Conservation (phyloP, 2,888 invertebrate genomes). For the Epinotia ramella region DNA sequence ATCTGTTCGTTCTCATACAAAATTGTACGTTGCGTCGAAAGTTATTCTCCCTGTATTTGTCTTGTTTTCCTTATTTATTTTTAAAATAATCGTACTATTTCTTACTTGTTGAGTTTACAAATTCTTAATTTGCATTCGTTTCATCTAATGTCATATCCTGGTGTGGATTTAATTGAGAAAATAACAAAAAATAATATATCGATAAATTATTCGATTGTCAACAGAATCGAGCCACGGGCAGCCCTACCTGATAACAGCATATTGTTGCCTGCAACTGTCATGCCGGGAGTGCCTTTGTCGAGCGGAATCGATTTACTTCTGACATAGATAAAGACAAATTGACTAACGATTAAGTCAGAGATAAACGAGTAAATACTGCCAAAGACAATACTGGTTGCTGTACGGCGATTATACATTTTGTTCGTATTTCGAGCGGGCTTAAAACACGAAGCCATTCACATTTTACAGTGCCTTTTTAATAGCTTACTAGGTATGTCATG, state of each 20-base stretch:
- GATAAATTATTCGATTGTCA: slow-evolving; percentile 8
- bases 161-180: not conserved
- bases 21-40: no score
- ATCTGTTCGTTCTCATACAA: no score
- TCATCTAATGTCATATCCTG: not conserved
- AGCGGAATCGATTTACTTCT: slow-evolving; percentile 31
- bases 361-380: slow-evolving; percentile 17
- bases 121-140: not conserved
- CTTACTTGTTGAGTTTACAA: not conserved
- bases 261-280: slow-evolving; percentile 32
- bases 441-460: not conserved
- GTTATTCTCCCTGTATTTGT: not conserved
- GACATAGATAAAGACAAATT: slow-evolving; percentile 36
- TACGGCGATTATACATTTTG: not conserved
- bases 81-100: not conserved
- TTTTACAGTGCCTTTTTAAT: not conserved
- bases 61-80: not conserved
- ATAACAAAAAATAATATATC: not conserved
- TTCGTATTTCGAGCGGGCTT: not conserved
- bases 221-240: slow-evolving; percentile 11
- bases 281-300: slow-evolving; percentile 30
- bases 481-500: no score
- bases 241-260: slow-evolving; percentile 24
- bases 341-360: slow-evolving; percentile 24
- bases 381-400: not conserved